Percentiles rank a stretch among this genome's conserved stretches.
These are phyloP conservation scores for Anarhynchus alexandrinus DNA, from an alignment of 2,113 vertebrate genomes.

Conservation along the genomic window DNA sequence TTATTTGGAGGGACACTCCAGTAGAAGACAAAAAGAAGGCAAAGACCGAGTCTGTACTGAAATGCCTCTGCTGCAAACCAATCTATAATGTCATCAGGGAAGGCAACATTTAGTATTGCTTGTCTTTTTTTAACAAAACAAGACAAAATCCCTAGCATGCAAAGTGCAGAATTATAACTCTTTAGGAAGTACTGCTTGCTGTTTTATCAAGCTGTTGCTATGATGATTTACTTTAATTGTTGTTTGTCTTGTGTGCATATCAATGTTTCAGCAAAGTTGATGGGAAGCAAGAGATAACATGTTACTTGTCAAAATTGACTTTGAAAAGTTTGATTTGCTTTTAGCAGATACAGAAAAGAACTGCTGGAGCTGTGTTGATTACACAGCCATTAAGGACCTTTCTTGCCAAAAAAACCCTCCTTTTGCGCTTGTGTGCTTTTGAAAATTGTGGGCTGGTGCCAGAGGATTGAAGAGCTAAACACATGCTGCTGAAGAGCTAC, in stretches of 20 bases:
- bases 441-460: constrained; percentile 52
- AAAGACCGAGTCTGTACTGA: neutral
- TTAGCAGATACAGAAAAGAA: constrained; percentile 5
- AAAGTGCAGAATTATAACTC: neutral
- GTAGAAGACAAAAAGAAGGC: neutral
- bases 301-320: neutral
- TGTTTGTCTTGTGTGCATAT: neutral
- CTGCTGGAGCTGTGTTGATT: constrained; percentile 39
- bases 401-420: neutral
- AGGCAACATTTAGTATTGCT: neutral
- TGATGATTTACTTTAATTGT: neutral
- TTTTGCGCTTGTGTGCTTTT: constrained; percentile 25
- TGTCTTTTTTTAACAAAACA: neutral
- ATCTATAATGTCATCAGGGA: neutral
- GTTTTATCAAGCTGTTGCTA: neutral
- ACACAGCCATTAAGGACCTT: constrained; percentile 21
- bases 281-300: neutral
- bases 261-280: neutral
- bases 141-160: neutral
- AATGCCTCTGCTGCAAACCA: neutral
- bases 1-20: neutral
- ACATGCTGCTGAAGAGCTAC: constrained; percentile 31
- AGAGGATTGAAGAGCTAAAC: constrained; percentile 53
- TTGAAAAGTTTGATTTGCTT: constrained; percentile 39
- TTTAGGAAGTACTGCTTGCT: neutral